Conservation (phyloP, 2,888 invertebrate species). For the Aporophyla nigra region DNA sequence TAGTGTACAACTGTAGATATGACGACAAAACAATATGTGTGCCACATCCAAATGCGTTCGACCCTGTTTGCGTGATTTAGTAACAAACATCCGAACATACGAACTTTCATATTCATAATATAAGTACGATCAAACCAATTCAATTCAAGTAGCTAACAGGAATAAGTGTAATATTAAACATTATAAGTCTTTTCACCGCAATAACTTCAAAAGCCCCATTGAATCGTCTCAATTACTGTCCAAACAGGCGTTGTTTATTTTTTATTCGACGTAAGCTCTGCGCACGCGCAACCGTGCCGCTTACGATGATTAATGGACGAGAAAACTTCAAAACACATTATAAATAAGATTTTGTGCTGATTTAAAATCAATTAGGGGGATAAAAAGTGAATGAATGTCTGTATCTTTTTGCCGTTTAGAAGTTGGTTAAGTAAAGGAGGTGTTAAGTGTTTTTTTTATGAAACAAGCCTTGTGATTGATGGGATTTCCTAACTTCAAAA, state of each 20-base stretch:
- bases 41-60: too few relatives aligned
- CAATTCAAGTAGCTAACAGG: constrained; percentile 4
- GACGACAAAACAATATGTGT: too few relatives aligned
- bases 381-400: constrained; percentile 24
- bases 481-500: too few relatives aligned
- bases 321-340: constrained; percentile 31
- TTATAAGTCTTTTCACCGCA: constrained; percentile 6
- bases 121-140: constrained; percentile 1
- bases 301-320: constrained; percentile 46
- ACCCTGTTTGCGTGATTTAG: too few relatives aligned
- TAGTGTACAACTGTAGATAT: too few relatives aligned
- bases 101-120: too few relatives aligned
- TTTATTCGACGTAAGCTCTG: constrained; percentile 32
- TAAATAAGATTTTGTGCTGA: constrained; percentile 37
- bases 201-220: constrained; percentile 29
- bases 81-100: too few relatives aligned
- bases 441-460: background rate
- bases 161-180: constrained; percentile 10
- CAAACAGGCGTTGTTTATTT: constrained; percentile 24
- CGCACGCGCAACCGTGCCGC: constrained; percentile 20
- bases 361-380: constrained; percentile 32
- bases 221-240: constrained; percentile 54
- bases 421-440: background rate
- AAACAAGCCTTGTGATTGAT: background rate
- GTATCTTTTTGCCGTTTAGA: background rate